Base-by-base conservation (phyloP, 2,888 invertebrate species). In the Athetis lepigone region DNA sequence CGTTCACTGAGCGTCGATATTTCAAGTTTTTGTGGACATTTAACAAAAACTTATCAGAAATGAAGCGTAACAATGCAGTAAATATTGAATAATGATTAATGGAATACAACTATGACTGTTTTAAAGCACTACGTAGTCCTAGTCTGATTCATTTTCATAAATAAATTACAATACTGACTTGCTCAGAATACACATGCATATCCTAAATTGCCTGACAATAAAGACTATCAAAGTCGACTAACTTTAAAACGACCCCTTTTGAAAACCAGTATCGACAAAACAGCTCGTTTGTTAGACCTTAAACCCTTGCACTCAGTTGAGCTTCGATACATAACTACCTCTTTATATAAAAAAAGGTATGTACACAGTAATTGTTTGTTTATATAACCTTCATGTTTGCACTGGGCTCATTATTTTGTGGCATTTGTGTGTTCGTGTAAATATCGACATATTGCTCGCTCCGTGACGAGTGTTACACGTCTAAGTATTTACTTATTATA, bases 331-430 rank as follows among this genome's bases (percentile, higher is more conserved):
- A n/a, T 29, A 37, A 49, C 37, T 25, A 29, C 19, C 36, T n/a
- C 36, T 45, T 46, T 29, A 19, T 37, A 56, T n/a, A 49, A 21
- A 46, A 70, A 62, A 51, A 40, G 2, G 21, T 36, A 70, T 36
- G 36, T 47, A 47, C 50, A 62, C 55, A 59, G 60, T 81, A 76
- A 77, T 76, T 83, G 81, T 84, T 86, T 86, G 83, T 84, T 75
- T 82, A 82, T 85, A 80, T 85, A 82, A 84, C 82, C 72, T 76
- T 72, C 70, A 79, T 90, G 85, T 92, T 90, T 92, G 86, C 83
- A 77, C 83, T 79, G 77, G 81, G 87, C 90, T 92, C 92, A 91
- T 92, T 92, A 92, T 91, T 90, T 89, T 82, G 82, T 86, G 84
- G 81, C 88, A 82, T 84, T 81, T 78, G 75, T 77, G 72, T 87